Percentiles rank a stretch among this genome's conserved stretches.
Evolutionary conservation across 2,888 invertebrate species (phyloP).

Genomic region (Trichogramma evanescens): DNA sequence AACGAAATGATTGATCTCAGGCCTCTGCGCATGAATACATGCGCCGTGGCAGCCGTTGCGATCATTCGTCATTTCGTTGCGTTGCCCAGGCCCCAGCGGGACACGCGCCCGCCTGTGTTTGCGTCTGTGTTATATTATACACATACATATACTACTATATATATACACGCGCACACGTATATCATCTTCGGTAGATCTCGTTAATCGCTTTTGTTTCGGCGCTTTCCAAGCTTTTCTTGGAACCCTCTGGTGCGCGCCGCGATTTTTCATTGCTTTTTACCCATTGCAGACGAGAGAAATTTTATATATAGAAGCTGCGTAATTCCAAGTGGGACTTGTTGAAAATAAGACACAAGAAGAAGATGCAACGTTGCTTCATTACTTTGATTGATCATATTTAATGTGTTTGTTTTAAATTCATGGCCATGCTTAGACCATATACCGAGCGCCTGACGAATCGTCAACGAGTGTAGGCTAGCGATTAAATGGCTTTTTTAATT

Average conservation of each 20-base stretch:
- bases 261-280: slow-evolving; percentile 13
- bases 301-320: not conserved
- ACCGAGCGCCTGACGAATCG: too few relatives aligned
- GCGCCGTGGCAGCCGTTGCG: not conserved
- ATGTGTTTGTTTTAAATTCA: too few relatives aligned
- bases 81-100: not conserved
- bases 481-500: too few relatives aligned
- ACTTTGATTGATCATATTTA: not conserved
- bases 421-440: too few relatives aligned
- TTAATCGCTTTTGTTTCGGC: slow-evolving; percentile 19
- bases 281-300: not conserved
- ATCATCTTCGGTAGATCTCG: slow-evolving; percentile 9
- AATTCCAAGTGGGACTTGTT: too few relatives aligned
- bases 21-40: too few relatives aligned
- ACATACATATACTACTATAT: not conserved
- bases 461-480: too few relatives aligned
- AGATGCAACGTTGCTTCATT: slow-evolving; percentile 7
- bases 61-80: slow-evolving; percentile 12
- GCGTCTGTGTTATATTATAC: slow-evolving; percentile 6
- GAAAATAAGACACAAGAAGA: too few relatives aligned
- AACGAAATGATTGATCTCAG: slow-evolving; percentile 11
- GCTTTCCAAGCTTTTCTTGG: too few relatives aligned
- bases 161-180: too few relatives aligned
- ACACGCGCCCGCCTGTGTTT: not conserved
- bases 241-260: too few relatives aligned